A percentile compares a stretch with the other conserved stretches of the same genome.
Conservation (phyloP, 92 coral and sea anemone genomes). For the Porites lobata region DNA sequence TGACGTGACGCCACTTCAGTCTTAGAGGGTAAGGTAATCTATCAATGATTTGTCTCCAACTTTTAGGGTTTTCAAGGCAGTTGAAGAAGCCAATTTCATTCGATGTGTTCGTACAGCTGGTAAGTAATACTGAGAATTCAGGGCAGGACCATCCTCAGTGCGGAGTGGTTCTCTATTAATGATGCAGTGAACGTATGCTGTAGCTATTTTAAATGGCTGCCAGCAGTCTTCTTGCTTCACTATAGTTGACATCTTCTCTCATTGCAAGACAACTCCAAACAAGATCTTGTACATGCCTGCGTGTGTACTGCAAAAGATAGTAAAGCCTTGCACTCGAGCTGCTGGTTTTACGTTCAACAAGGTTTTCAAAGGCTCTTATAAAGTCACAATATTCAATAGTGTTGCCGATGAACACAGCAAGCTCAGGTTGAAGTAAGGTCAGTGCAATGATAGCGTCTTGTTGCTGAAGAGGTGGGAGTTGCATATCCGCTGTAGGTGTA, state of each 20-base stretch:
- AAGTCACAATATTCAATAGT: conserved; percentile 51
- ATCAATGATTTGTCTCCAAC: conserved; percentile 12
- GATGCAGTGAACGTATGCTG: conserved; percentile 34
- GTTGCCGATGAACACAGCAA: conserved; percentile 47
- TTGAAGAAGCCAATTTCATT: conserved; percentile 43
- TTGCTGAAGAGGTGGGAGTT: neutral
- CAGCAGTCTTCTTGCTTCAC: conserved; percentile 32
- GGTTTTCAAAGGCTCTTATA: conserved; percentile 56
- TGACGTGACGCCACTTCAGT: conserved; percentile 44
- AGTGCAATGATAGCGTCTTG: conserved; percentile 20
- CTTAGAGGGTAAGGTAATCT: conserved; percentile 16
- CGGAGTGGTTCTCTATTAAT: conserved; percentile 34
- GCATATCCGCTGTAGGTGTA: neutral
- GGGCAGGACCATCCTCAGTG: conserved; percentile 50
- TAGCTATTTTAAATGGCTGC: conserved; percentile 53
- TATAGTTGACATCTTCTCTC: conserved; percentile 31
- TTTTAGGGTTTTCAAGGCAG: conserved; percentile 34
- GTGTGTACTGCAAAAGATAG: conserved; percentile 54
- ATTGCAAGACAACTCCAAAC: conserved; percentile 61
- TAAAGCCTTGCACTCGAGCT: conserved; percentile 47
- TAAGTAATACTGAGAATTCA: conserved; percentile 37
- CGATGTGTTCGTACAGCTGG: conserved; percentile 42
- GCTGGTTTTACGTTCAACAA: conserved; percentile 42
- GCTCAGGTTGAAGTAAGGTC: conserved; percentile 42
- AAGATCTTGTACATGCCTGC: conserved; percentile 52